phyloP scores from a whole-genome alignment of 2,113 vertebrate species.

The Crotalus horridus region DNA sequence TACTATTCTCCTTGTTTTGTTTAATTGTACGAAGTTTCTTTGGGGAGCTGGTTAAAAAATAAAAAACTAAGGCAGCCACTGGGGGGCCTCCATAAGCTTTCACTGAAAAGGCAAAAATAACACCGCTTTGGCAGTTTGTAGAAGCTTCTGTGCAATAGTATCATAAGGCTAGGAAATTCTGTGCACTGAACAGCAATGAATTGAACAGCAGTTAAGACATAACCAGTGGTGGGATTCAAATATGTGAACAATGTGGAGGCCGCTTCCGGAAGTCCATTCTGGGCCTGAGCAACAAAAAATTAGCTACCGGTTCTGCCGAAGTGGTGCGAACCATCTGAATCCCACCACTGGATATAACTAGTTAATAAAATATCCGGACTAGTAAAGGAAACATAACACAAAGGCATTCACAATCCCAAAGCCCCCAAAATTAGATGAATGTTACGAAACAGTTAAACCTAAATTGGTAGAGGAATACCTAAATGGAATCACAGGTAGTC shows the following conservation, averaged over 20 bases:
- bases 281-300: too few relatives aligned
- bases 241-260: too few relatives aligned
- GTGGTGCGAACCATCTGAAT: too few relatives aligned
- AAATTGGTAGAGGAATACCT: background rate
- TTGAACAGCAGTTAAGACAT: background rate
- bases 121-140: background rate
- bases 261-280: too few relatives aligned
- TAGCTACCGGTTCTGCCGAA: too few relatives aligned
- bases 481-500: background rate
- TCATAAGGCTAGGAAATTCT: background rate
- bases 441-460: background rate
- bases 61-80: background rate
- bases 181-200: background rate
- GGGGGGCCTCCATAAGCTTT: constrained; percentile 21
- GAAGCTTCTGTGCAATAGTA: background rate
- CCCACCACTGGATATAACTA: too few relatives aligned
- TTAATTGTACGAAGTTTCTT: background rate
- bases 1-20: background rate
- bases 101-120: background rate
- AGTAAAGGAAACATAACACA: background rate
- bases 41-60: background rate
- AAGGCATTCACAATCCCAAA: background rate
- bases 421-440: background rate
- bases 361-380: background rate
- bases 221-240: too few relatives aligned